Percentiles rank a stretch among this genome's conserved stretches.
phyloP scores from a whole-genome alignment of 2,888 invertebrate genomes.

The Tetragonula carbonaria region DNA sequence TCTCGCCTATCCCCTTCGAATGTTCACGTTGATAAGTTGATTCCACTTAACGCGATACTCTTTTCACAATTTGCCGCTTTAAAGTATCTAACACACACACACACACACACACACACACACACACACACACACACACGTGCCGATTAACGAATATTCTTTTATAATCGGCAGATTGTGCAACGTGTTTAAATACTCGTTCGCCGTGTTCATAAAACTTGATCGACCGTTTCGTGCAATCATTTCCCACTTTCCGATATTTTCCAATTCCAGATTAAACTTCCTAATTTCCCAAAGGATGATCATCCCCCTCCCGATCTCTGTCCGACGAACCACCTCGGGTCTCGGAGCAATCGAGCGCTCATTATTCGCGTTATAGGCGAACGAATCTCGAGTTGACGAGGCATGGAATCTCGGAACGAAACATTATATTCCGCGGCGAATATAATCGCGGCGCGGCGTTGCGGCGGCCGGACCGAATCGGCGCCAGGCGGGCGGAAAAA shows the following conservation, averaged over 20 bases:
- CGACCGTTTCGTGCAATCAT: neutral
- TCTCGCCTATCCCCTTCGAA: constrained; percentile 35
- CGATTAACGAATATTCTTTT: neutral
- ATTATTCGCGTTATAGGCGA: neutral
- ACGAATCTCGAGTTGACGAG: neutral
- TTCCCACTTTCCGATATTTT: neutral
- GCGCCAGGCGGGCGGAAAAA: constrained; percentile 61
- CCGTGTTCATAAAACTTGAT: fast-evolving
- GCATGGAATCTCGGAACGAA: constrained; percentile 50
- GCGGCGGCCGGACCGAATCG: constrained; percentile 54
- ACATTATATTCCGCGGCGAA: constrained; percentile 59
- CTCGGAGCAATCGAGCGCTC: neutral
- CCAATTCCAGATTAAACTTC: neutral
- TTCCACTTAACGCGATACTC: constrained; percentile 42
- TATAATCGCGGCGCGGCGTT: constrained; percentile 56
- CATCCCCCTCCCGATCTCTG: neutral
- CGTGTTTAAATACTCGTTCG: neutral
- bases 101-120: no score
- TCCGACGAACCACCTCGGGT: neutral
- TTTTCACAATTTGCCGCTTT: neutral
- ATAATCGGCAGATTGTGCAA: no score
- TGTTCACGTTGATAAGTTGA: constrained; percentile 35
- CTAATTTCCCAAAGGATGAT: neutral
- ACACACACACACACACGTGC: no score
- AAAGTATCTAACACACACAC: neutral